Base-by-base conservation (phyloP, 2,888 invertebrate genomes). In the Dimorphilus gyrociliatus region DNA sequence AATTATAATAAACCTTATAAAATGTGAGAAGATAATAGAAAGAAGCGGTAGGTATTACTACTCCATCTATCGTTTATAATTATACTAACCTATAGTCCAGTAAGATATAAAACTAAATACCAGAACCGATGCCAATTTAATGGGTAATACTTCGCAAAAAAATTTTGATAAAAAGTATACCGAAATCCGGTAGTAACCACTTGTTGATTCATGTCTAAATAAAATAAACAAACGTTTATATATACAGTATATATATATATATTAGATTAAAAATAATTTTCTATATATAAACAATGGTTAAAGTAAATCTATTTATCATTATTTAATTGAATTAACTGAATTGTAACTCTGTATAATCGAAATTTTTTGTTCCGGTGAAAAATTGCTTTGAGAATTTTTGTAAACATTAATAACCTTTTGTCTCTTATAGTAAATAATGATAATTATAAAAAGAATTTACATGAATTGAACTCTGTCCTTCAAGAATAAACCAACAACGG, bases 401-500 rank as follows among this genome's bases (percentile, higher is more conserved):
- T n/a, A n/a, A n/a, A n/a, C n/a, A n/a, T n/a, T n/a, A n/a, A n/a
- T n/a, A n/a, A n/a, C n/a, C n/a, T n/a, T n/a, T n/a, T n/a, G n/a
- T n/a, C n/a, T n/a, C n/a, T n/a, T n/a, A n/a, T n/a, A n/a, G n/a
- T n/a, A n/a, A n/a, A n/a, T n/a, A n/a, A n/a, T n/a, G n/a, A n/a
- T n/a, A n/a, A n/a, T n/a, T n/a, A n/a, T n/a, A n/a, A n/a, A n/a
- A 8, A n/a, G 25, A 14, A 54, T 60, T 53, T 40, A 60, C 60
- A 61, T 43, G 35, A 62, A 62, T 25, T 60, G 46, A 3, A 45
- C 47, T 27, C 61, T 42, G 34, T 62, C 60, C 33, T 58, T 55
- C 29, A 62, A 54, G 41, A 62, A 62, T 12, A 61, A 37, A 33
- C 62, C 61, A 10, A 62, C 51, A 15, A 60, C 54, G 2, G 56